phyloP scores from a whole-genome alignment of 1,140 invertebrate species.

The Rhopalosiphum maidis region DNA sequence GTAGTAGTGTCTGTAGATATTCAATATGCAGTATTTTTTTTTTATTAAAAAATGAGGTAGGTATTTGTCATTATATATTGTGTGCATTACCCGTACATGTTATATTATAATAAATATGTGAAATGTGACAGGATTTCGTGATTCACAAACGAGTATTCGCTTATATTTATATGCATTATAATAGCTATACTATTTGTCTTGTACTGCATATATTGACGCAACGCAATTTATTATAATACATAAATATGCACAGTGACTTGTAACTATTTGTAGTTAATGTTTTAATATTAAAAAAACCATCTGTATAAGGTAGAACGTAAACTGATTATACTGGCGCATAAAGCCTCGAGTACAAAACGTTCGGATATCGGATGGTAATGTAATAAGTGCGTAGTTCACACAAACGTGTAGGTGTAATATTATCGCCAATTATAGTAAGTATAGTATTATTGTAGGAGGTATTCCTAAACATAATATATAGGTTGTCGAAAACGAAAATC shows the following conservation, averaged over 20 bases:
- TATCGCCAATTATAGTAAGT: background rate
- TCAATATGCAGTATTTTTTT: background rate
- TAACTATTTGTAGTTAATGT: background rate
- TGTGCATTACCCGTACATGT: background rate
- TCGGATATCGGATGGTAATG: background rate
- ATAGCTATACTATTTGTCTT: constrained; percentile 7
- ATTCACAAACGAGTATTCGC: constrained; percentile 16
- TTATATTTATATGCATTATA: background rate
- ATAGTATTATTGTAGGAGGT: background rate
- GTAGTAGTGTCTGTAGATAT: background rate
- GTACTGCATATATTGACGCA: background rate
- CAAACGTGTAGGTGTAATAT: background rate
- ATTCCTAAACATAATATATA: background rate
- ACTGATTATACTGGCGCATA: background rate
- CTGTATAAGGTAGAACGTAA: background rate
- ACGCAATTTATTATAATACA: background rate
- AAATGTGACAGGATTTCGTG: constrained; percentile 17
- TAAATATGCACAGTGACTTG: background rate
- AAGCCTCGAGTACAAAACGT: background rate
- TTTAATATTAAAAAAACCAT: background rate
- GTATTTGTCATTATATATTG: background rate
- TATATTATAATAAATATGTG: background rate
- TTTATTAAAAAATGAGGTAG: background rate
- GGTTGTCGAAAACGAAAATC: background rate
- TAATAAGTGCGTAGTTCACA: background rate